Evolutionary conservation across 1,140 invertebrate genomes (phyloP), one percentile per base, ranked within the genome.

Genomic region (Metaphire vulgaris): DNA sequence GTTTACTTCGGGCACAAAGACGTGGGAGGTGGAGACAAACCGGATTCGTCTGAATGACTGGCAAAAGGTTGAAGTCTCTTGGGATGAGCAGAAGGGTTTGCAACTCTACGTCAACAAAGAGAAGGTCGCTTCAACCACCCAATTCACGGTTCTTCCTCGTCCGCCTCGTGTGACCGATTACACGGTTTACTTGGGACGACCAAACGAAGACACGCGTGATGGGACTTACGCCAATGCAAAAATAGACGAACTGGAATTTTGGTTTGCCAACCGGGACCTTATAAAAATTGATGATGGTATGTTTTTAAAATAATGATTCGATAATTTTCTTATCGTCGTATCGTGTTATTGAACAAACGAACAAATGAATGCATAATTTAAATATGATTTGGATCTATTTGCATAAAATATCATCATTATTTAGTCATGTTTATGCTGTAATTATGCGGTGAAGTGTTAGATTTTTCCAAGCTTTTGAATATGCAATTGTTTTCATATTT

Each of bases 161-260:
- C 26, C 33, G 16, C 32, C 74, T 16, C 33, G 32, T 32, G 28
- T 16, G 33, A 34, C 28, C 30, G 72, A 78, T 30, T 28, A 71
- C 2, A 41, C 34, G 31, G 32, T 79, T 16, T 79, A 78, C 33
- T 21, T 79, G 21, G 79, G 79, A 26, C 33, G 75, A 16, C 67
- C 74, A 28, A 77, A 33, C 33, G 31, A 69, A 28, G 30, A 66
- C 33, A 73, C 65, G 12, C 69, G 30, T 78, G 80, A 32, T 21
- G 75, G 72, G 31, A 65, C 68, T 29, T 77, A 76, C 0, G 79
- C 80, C 1, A 76, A 83, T 31, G 78, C 80, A n/a, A 70, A 79
- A 31, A 80, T 83, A 30, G 85, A 86, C 78, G 85, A 86, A 65
- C 65, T 86, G 0, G 81, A 83, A 72, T 83, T 82, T 69, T 84